A percentile compares a stretch with the other conserved stretches of the same genome.
Evolutionary conservation across 2,888 invertebrate species (phyloP).

Genomic region (Selenia dentaria): DNA sequence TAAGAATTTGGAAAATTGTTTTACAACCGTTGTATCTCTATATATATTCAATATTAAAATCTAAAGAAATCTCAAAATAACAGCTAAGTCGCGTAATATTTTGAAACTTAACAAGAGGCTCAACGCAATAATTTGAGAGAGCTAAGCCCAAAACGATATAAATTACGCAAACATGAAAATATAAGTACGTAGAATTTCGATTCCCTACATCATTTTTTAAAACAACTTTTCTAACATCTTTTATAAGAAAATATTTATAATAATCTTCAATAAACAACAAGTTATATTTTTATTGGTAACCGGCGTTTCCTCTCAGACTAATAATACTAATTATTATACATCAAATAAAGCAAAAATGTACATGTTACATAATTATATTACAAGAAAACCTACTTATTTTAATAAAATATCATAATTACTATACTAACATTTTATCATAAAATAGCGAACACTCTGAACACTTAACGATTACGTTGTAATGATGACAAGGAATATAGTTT

Average conservation of each 20-base stretch:
- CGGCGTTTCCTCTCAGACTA: conserved; percentile 84
- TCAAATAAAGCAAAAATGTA: conserved; percentile 79
- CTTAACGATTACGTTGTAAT: conserved; percentile 61
- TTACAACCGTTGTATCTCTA: conserved; percentile 46
- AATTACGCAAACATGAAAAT: conserved; percentile 72
- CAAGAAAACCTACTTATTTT: conserved; percentile 68
- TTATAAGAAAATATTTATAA: conserved; percentile 74
- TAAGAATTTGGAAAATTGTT: conserved; percentile 40
- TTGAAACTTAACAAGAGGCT: conserved; percentile 75
- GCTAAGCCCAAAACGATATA: conserved; percentile 58
- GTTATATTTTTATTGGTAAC: conserved; percentile 83
- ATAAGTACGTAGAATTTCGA: conserved; percentile 57
- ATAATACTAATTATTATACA: conserved; percentile 79
- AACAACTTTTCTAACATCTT: conserved; percentile 77
- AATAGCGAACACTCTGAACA: conserved; percentile 78
- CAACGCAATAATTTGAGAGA: conserved; percentile 28
- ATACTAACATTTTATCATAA: conserved; percentile 48
- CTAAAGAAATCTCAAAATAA: conserved; percentile 62
- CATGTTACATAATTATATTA: conserved; percentile 70
- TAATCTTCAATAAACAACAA: conserved; percentile 83
- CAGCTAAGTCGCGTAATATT: conserved; percentile 69
- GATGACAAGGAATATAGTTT: conserved; percentile 61
- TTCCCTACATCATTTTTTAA: conserved; percentile 56
- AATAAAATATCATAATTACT: conserved; percentile 55
- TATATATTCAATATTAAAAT: conserved; percentile 52